Evolutionary conservation across 1,140 invertebrate genomes (phyloP).

Genomic region (Pseudomyrmex dendroicus): DNA sequence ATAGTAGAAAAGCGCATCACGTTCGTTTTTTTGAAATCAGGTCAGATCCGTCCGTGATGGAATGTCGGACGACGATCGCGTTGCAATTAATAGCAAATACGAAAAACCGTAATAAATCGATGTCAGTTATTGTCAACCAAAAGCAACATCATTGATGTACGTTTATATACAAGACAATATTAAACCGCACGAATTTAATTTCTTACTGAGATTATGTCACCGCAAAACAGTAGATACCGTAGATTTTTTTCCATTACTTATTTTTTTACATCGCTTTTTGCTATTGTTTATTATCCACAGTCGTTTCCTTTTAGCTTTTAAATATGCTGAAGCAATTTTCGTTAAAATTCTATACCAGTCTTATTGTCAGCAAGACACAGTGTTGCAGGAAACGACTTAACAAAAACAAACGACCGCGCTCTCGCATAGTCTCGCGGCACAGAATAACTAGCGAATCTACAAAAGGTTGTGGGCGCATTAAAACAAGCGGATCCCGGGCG

Average conservation of each 20-base stretch:
- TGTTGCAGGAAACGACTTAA: constrained; percentile 24
- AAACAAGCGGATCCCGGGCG: constrained; percentile 47
- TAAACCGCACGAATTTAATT: background rate
- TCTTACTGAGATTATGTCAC: background rate
- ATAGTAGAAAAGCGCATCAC: background rate
- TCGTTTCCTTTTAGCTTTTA: background rate
- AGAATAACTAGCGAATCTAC: constrained; percentile 40
- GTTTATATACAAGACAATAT: background rate
- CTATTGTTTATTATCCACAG: constrained; percentile 1
- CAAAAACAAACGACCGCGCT: constrained; percentile 25
- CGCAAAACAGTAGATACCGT: too few relatives aligned
- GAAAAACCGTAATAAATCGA: constrained; percentile 35
- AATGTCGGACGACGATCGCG: constrained; percentile 1
- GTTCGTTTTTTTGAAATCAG: constrained; percentile 35
- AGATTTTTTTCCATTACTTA: too few relatives aligned
- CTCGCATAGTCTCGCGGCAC: background rate
- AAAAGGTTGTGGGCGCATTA: constrained; percentile 31
- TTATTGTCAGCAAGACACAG: constrained; percentile 1
- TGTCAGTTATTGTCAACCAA: background rate
- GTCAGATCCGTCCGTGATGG: constrained; percentile 5
- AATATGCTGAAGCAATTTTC: constrained; percentile 1
- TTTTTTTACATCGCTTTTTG: background rate
- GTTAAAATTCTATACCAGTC: constrained; percentile 13
- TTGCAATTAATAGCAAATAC: constrained; percentile 17
- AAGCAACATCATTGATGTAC: background rate